Percentiles rank a stretch among this genome's conserved stretches.
Conservation (phyloP, 2,888 invertebrate species). For the Diplazon laetatorius region DNA sequence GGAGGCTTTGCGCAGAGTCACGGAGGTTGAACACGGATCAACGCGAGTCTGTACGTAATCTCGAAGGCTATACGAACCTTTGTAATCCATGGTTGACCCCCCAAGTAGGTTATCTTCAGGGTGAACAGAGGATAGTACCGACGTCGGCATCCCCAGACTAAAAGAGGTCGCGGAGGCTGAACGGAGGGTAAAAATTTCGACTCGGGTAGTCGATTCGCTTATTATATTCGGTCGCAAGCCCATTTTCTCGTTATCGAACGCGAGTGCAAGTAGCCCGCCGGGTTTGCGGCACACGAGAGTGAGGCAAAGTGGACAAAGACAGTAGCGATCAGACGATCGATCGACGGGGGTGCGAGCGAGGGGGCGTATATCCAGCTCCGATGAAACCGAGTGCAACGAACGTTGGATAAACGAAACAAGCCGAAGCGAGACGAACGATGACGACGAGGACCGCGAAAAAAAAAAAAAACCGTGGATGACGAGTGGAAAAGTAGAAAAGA, state of each 20-base stretch:
- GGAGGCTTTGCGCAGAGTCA: too few species aligned
- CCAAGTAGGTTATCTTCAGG: too few species aligned
- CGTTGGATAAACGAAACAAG: conserved; percentile 1
- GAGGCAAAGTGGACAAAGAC: conserved; percentile 21
- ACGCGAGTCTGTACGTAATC: too few species aligned
- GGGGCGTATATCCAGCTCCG: too few species aligned
- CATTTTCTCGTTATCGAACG: conserved; percentile 39
- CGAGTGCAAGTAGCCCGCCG: neutral
- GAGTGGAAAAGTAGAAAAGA: conserved; percentile 30
- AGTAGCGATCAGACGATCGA: conserved; percentile 38
- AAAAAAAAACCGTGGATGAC: neutral
- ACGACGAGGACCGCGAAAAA: too few species aligned
- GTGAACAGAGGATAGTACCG: too few species aligned
- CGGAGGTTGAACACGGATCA: too few species aligned
- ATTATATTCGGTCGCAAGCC: conserved; percentile 37
- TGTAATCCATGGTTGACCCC: too few species aligned
- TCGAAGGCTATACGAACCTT: too few species aligned
- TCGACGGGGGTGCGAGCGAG: neutral
- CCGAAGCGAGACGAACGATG: neutral
- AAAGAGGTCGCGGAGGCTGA: too few species aligned
- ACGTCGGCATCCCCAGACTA: too few species aligned
- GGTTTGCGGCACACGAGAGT: conserved; percentile 3
- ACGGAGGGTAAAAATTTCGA: too few species aligned
- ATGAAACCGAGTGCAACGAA: neutral
- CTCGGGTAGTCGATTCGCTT: conserved; percentile 36